Evolutionary conservation across 2,797 vertebrate genomes (phyloP).

Genomic region (Cirrhinus mrigala): DNA sequence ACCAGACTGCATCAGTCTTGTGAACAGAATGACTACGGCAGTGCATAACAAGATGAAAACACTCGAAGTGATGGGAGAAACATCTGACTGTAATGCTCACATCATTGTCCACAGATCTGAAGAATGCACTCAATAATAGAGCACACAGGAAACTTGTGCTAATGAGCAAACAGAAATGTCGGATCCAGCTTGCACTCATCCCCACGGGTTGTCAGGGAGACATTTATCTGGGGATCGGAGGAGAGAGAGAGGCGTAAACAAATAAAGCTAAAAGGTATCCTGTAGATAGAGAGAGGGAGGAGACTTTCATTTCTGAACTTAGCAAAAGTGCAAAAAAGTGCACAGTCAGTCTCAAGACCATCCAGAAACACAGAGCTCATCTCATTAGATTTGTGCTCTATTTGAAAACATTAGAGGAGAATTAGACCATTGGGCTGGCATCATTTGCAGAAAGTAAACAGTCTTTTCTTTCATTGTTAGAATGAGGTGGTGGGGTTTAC

Average conservation of each 20-base stretch:
- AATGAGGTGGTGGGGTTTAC: not conserved
- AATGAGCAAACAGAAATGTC: constrained; percentile 42
- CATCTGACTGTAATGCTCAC: not conserved
- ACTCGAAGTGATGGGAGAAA: not conserved
- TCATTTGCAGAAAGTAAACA: constrained; percentile 23
- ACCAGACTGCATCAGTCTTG: not conserved
- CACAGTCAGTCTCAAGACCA: not conserved
- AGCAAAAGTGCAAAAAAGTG: not conserved
- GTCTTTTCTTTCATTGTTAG: constrained; percentile 18
- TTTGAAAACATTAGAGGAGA: constrained; percentile 14
- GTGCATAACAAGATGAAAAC: constrained; percentile 7
- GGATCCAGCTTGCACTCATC: constrained; percentile 30
- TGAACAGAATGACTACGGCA: not conserved
- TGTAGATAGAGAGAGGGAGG: not conserved
- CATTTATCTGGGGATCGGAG: constrained; percentile 25
- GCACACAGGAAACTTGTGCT: constrained; percentile 51
- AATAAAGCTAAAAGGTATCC: constrained; percentile 2
- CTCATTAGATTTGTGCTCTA: not conserved
- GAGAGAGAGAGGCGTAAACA: constrained; percentile 12
- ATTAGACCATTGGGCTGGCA: constrained; percentile 6
- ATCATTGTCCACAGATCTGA: constrained; percentile 19
- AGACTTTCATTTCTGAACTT: constrained; percentile 1
- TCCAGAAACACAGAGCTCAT: not conserved
- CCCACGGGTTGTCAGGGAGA: constrained; percentile 55
- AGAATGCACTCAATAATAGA: constrained; percentile 25